Evolutionary conservation across 2,113 vertebrate species (phyloP).

Genomic region (Xenotilapia leptura): DNA sequence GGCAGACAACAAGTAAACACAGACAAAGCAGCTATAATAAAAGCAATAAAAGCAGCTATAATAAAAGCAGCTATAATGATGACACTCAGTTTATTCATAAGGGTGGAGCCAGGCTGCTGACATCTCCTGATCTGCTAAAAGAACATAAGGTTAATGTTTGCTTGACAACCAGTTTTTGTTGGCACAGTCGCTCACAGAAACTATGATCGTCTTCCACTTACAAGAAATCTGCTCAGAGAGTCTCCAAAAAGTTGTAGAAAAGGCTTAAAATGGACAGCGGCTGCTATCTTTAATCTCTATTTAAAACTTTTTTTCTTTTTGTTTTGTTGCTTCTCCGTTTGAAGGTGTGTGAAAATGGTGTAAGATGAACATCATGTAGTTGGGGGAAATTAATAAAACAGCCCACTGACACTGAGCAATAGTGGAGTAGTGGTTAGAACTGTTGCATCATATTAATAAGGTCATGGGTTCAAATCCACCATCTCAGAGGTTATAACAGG

Average conservation of each 20-base stretch:
- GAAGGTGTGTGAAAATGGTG: neutral
- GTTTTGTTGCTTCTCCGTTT: neutral
- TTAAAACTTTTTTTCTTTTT: neutral
- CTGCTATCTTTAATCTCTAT: neutral
- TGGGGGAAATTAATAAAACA: accelerated
- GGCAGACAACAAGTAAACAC: neutral
- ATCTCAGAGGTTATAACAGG: neutral
- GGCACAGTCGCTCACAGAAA: neutral
- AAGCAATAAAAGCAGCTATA: neutral
- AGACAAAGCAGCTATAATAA: neutral
- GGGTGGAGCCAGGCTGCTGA: constrained; percentile 1
- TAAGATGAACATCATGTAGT: neutral
- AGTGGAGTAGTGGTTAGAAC: neutral
- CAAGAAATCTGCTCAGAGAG: neutral
- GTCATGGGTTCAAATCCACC: neutral
- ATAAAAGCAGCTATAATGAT: neutral
- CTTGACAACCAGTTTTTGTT: neutral
- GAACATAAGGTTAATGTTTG: neutral
- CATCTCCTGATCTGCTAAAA: neutral
- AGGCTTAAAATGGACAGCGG: neutral
- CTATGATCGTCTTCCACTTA: accelerated
- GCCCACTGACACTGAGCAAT: neutral
- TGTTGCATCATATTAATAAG: neutral
- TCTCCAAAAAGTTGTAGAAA: neutral
- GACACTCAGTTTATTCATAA: neutral